These are phyloP conservation scores for Sciurus vulgaris DNA, from an alignment of 2,797 vertebrate genomes.

Conservation along the genomic window DNA sequence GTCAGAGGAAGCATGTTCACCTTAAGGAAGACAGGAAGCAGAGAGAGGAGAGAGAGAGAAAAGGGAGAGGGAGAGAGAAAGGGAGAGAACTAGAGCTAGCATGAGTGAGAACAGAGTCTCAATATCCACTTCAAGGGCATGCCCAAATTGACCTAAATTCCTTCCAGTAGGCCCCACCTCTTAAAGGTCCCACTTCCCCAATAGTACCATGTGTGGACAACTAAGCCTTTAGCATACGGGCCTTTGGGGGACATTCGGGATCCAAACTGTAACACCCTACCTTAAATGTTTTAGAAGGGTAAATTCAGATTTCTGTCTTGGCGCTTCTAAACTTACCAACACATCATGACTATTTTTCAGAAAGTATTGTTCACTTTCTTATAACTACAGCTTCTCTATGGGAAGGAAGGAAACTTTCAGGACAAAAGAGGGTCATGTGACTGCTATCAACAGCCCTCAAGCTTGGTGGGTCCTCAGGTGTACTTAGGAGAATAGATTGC, in stretches of 20 bases:
- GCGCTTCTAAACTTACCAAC: neutral
- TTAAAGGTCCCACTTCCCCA: neutral
- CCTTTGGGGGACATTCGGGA: neutral
- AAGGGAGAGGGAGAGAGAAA: neutral
- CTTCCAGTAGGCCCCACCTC: neutral
- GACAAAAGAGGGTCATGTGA: neutral
- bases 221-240: neutral
- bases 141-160: neutral
- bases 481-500: slow-evolving; percentile 16
- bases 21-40: neutral
- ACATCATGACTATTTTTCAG: neutral
- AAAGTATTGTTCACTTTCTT: neutral
- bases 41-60: no score
- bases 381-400: neutral
- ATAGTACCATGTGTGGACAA: neutral
- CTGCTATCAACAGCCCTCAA: neutral
- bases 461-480: neutral
- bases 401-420: neutral
- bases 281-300: neutral
- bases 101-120: neutral
- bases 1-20: neutral
- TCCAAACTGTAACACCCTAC: neutral
- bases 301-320: slow-evolving; percentile 24
- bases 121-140: neutral
- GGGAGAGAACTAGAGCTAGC: no score